Base-by-base conservation (phyloP, 2,888 invertebrate species). In the Aplocera efformata region DNA sequence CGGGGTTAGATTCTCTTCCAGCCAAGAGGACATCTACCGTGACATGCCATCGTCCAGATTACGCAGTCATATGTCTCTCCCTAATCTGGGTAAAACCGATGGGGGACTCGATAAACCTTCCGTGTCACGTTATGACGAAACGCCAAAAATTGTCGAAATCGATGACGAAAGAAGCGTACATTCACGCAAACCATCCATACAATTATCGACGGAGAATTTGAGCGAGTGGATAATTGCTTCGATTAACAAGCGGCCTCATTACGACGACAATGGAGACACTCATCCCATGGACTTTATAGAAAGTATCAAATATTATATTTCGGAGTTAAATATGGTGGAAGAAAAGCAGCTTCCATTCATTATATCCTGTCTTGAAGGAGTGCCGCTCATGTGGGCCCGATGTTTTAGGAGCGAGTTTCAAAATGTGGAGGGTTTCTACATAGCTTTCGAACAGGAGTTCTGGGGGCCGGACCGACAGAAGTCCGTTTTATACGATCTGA, bases 231-330 rank as follows among this genome's bases (percentile, higher is more conserved):
- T 88, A 32, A 60, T 81, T 25, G 85, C 88, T 4, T 76, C 82
- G 11, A 65, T 83, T 39, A 79, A 74, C 44, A 82, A 77, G 54
- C 76, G 85, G 33, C 88, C 88, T 8, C 75, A 79, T 54, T 88
- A 85, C 47, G 84, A 88, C 38, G 88, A 88, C 42, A 74, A 58
- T 22, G 82, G 82, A 3, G 79, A 81, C 13, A 79, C 72, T 1
- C 88, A 88, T 53, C 88, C 86, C 0, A 84, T 86, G 80, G 88
- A 88, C 55, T 88, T 88, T 54, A 53, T 86, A 53, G 86, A 86
- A 49, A 79, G 72, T 44, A 60, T 84, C 22, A 76, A 78, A 60
- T 84, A 82, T 51, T 86, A 80, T 45, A 83, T 84, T 32, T 72
- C 80, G 0, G 86, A 86, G 64, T 57, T 88, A 36, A 79, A 72